Base-by-base conservation (phyloP, 2,888 invertebrate species). In the Embidobia sp. region DNA sequence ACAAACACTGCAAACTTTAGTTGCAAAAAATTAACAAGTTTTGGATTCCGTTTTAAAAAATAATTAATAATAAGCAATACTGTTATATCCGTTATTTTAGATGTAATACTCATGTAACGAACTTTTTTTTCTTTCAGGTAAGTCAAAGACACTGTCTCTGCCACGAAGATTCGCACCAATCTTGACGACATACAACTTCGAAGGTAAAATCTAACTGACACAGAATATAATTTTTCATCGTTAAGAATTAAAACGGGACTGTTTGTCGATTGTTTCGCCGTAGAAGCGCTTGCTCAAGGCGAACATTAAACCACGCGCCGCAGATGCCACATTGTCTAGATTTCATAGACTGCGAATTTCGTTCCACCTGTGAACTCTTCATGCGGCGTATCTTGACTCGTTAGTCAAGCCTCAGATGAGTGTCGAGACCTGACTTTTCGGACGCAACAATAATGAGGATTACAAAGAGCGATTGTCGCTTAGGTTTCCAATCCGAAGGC, bases 41-140 rank as follows among this genome's bases (percentile, higher is more conserved):
- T n/a, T n/a, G n/a, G n/a, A n/a, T n/a, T n/a, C n/a, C n/a, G n/a
- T n/a, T n/a, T n/a, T n/a, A n/a, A n/a, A n/a, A n/a, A n/a, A n/a
- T n/a, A n/a, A n/a, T n/a, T n/a, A n/a, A n/a, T n/a, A n/a, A n/a
- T n/a, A n/a, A n/a, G n/a, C n/a, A n/a, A n/a, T n/a, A n/a, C n/a
- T n/a, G n/a, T n/a, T n/a, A n/a, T n/a, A n/a, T n/a, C n/a, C n/a
- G n/a, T n/a, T n/a, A n/a, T n/a, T n/a, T n/a, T n/a, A n/a, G n/a
- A n/a, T n/a, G n/a, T n/a, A n/a, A n/a, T n/a, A n/a, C n/a, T n/a
- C n/a, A n/a, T n/a, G n/a, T n/a, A n/a, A n/a, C n/a, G n/a, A n/a
- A n/a, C n/a, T n/a, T n/a, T 7, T 16, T 72, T 78, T 80, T 82
- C 83, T 83, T 85, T 92, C 91, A 92, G 92, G 92, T 93, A 92